These are phyloP conservation scores for Gnathonemus longibarbis DNA, from an alignment of 2,113 vertebrate species.

Conservation along the genomic window DNA sequence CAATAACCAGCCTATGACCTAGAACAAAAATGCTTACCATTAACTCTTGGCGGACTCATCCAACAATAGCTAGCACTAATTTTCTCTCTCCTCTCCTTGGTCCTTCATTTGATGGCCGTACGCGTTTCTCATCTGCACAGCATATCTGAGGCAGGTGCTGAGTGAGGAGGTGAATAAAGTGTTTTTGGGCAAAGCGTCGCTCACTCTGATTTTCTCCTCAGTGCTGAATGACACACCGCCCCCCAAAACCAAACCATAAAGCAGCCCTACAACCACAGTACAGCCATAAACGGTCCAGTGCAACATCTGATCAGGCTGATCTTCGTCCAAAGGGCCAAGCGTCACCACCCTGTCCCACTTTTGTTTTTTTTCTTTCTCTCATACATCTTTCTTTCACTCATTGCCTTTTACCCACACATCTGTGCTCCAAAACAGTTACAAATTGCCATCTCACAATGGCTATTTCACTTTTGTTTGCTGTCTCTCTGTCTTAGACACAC, in stretches of 20 bases:
- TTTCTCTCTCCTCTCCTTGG: background rate
- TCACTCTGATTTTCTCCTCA: background rate
- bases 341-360: background rate
- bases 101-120: background rate
- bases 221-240: background rate
- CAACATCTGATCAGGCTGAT: background rate
- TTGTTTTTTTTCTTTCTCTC: background rate
- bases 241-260: background rate
- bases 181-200: background rate
- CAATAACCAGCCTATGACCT: background rate
- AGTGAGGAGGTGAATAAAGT: background rate
- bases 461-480: background rate
- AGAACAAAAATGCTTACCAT: background rate
- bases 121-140: background rate
- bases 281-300: background rate
- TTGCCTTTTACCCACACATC: background rate
- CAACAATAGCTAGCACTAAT: background rate
- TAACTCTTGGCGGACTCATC: background rate
- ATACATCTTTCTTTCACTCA: background rate
- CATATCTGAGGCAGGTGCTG: background rate
- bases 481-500: background rate
- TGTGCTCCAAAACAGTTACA: background rate
- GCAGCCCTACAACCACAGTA: background rate
- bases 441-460: background rate
- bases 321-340: background rate